phyloP scores from a whole-genome alignment of 2,888 invertebrate genomes.

The Morpho deidamia region DNA sequence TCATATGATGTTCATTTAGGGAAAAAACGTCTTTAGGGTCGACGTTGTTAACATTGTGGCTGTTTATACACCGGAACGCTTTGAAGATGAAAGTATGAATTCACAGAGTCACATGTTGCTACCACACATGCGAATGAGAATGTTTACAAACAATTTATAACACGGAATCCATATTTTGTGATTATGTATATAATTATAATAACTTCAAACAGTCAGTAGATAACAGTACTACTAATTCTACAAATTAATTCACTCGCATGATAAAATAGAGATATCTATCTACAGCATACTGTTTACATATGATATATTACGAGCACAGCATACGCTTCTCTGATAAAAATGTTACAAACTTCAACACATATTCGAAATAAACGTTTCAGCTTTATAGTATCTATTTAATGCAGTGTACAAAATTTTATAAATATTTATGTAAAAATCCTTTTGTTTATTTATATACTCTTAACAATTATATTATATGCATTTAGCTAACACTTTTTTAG shows the following conservation, averaged over 20 bases:
- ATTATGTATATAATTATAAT: background rate
- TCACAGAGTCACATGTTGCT: conserved; percentile 1
- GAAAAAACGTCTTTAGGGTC: conserved; percentile 13
- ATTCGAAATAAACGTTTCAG: background rate
- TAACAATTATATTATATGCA: no score
- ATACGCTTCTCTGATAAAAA: background rate
- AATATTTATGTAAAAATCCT: background rate
- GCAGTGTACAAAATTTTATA: background rate
- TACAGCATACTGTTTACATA: no score
- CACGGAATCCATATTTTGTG: background rate
- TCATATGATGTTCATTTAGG: background rate
- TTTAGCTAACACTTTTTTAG: no score
- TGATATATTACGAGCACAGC: background rate
- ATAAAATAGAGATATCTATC: background rate
- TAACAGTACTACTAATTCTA: background rate
- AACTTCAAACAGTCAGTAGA: background rate
- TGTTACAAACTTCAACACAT: no score
- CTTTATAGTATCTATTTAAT: background rate
- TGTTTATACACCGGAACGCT: conserved; percentile 15
- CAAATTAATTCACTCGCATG: conserved; percentile 3
- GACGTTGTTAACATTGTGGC: conserved; percentile 8
- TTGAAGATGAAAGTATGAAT: conserved; percentile 2
- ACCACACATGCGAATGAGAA: conserved; percentile 11
- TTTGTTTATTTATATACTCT: background rate
- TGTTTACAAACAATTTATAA: conserved; percentile 5